Evolutionary conservation across 2,888 invertebrate genomes (phyloP), one percentile per base, ranked within the genome.

Genomic region (Lottia scabra): DNA sequence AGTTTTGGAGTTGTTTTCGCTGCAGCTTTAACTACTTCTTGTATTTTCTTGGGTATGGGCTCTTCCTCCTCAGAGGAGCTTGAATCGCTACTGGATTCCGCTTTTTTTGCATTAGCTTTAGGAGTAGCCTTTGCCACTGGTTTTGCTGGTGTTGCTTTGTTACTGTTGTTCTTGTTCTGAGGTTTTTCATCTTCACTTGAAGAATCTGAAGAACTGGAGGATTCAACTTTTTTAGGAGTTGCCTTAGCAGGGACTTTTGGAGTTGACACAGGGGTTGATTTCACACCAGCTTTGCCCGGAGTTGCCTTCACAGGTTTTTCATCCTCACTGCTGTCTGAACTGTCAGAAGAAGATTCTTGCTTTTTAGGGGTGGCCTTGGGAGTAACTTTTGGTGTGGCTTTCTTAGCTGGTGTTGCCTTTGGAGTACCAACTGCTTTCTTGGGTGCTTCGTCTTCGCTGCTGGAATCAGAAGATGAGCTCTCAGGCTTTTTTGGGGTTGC

Each of bases 261-360:
- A 1, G 65, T 65, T 13, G 12, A 10, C 15, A 16, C 16, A 3
- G 65, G 38, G 5, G 65, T 65, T 13, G 12, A 10, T n/a, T 65
- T 65, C 8, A 43, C 12, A 13, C n/a, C 30, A 27, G 30, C 15
- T 38, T 65, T 43, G n/a, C 26, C n/a, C 10, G 23, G n/a, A 3
- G 62, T 48, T 27, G 27, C 30, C 19, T 13, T 27, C 12, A 13
- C 56, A n/a, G n/a, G 27, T 10, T 68, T 45, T n/a, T 45, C 70
- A 44, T 72, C 68, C 26, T 66, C 67, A 19, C 71, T 72, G 19
- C 65, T 64, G 43, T 63, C 63, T 1, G 68, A 68, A 16, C 69
- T 69, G 63, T 71, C 71, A 23, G 74, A 74, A 43, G 75, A 74
- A 10, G 68, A 70, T 13, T 44, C 67, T 44, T 64, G 66, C 23